These are phyloP conservation scores for Sitophilus oryzae DNA, from an alignment of 1,140 invertebrate genomes.

Conservation along the genomic window DNA sequence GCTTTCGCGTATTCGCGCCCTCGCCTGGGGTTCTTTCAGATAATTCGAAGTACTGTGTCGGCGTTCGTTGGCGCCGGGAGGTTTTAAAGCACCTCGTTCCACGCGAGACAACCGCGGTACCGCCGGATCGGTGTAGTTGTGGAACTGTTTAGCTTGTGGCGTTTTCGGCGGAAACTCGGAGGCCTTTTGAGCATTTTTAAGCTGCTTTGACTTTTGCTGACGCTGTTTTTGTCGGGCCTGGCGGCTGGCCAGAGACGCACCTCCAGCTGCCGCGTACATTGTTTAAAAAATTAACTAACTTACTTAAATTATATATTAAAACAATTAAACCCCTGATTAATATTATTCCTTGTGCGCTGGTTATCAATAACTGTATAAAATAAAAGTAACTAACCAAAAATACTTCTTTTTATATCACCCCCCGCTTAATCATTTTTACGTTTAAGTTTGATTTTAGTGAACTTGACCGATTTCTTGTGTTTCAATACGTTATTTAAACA, in stretches of 20 bases:
- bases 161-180: conserved; percentile 36
- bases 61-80: conserved; percentile 33
- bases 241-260: conserved; percentile 63
- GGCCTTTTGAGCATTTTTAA: conserved; percentile 45
- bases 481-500: conserved; percentile 19
- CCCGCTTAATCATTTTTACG: conserved; percentile 18
- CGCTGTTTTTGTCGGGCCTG: conserved; percentile 53
- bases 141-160: conserved; percentile 50
- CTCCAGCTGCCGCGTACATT: conserved; percentile 71
- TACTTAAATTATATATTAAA: too few species aligned
- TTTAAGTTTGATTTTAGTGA: conserved; percentile 33
- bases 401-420: too few species aligned
- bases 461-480: conserved; percentile 25
- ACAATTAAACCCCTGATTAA: too few species aligned
- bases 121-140: conserved; percentile 43
- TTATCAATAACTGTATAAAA: too few species aligned
- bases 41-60: conserved; percentile 42
- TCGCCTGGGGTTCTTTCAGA: conserved; percentile 39
- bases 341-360: too few species aligned
- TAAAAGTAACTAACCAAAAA: too few species aligned
- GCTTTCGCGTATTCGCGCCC: conserved; percentile 38
- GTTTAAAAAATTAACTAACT: too few species aligned
- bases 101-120: conserved; percentile 38
- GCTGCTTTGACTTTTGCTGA: conserved; percentile 45
- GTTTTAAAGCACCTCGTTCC: conserved; percentile 37